Evolutionary conservation across 2,888 invertebrate genomes (phyloP).

Genomic region (Uropetala carovei): DNA sequence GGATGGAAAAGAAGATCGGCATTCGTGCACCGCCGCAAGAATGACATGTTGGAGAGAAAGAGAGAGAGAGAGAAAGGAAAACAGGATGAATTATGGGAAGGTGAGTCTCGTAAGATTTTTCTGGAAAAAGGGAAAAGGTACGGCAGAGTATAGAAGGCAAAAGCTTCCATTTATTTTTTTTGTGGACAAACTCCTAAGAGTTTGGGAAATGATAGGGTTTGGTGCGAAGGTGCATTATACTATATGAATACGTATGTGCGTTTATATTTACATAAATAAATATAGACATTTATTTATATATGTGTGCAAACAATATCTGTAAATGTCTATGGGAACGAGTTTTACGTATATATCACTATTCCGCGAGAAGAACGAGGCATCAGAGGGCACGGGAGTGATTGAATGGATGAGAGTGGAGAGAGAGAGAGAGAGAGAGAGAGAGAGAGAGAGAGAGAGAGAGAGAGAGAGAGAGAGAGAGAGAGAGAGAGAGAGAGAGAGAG

Average conservation of each 20-base stretch:
- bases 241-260: no score
- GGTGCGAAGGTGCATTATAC: no score
- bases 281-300: no score
- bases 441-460: no score
- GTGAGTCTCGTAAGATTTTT: constrained; percentile 34
- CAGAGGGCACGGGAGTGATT: no score
- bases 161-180: not conserved
- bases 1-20: constrained; percentile 31
- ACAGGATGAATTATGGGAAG: constrained; percentile 49
- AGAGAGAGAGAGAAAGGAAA: not conserved
- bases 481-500: no score
- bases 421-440: no score
- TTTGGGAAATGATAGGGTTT: no score
- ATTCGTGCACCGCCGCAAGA: constrained; percentile 14
- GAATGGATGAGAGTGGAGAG: not conserved
- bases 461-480: no score
- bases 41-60: constrained; percentile 32
- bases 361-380: not conserved
- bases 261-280: no score
- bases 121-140: not conserved
- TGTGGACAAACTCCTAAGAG: no score
- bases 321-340: not conserved
- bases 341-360: not conserved
- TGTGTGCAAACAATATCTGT: no score
- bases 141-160: not conserved